Conservation (phyloP, 2,888 invertebrate genomes). For the Tenthredo amoena region DNA sequence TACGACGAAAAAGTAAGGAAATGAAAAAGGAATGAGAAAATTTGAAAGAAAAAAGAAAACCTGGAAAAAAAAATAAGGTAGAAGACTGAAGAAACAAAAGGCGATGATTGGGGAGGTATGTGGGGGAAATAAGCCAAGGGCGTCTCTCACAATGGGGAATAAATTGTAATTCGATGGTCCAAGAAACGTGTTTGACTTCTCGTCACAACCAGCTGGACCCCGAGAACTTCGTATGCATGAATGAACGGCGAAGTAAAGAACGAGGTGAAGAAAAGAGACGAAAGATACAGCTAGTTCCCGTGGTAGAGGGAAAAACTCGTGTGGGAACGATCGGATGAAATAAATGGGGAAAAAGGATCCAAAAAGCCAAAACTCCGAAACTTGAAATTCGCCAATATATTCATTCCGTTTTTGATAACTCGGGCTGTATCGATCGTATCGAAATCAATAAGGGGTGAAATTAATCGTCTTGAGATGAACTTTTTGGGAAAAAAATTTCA, state of each 20-base stretch:
- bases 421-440: no score
- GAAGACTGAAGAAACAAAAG: constrained; percentile 1
- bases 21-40: not conserved
- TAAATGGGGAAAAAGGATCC: not conserved
- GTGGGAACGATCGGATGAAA: not conserved
- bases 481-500: no score
- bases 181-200: constrained; percentile 13
- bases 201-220: not conserved
- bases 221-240: constrained; percentile 10
- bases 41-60: not conserved
- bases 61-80: not conserved
- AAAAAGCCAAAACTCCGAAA: not conserved
- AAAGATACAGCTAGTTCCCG: not conserved
- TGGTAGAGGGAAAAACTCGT: not conserved
- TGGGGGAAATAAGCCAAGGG: not conserved
- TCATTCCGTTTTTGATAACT: no score
- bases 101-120: not conserved
- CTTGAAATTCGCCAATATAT: no score
- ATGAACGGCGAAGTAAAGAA: constrained; percentile 18
- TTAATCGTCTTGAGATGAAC: no score
- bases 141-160: constrained; percentile 39
- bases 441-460: no score
- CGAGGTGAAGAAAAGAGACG: constrained; percentile 16
- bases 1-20: not conserved
- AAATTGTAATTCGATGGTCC: constrained; percentile 29